Conservation (phyloP, 1,140 invertebrate genomes). For the Diorhabda elongata region DNA sequence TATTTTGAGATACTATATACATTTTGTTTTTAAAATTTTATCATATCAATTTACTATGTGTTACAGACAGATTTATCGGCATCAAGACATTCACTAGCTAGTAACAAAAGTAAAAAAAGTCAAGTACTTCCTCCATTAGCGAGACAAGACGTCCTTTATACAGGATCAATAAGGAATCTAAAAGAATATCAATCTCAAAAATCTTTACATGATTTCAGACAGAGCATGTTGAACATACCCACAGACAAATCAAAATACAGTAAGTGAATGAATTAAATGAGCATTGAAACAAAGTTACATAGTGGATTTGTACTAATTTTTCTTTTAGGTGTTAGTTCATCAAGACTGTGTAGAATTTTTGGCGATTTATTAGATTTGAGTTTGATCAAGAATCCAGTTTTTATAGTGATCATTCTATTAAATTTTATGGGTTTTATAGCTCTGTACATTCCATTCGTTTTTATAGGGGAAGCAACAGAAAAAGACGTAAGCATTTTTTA, state of each 20-base stretch:
- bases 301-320: not conserved
- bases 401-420: conserved; percentile 87
- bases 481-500: conserved; percentile 54
- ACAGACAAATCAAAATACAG: conserved; percentile 56
- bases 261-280: conserved; percentile 46
- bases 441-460: conserved; percentile 93
- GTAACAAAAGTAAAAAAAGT: conserved; percentile 52
- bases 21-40: too few relatives aligned
- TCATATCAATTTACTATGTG: too few relatives aligned
- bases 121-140: conserved; percentile 85
- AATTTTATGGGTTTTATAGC: conserved; percentile 93
- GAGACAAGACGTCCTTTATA: conserved; percentile 97
- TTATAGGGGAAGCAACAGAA: conserved; percentile 78
- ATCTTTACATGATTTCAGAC: conserved; percentile 77
- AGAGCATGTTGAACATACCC: conserved; percentile 55
- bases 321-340: conserved; percentile 60
- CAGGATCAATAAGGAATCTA: conserved; percentile 86
- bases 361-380: conserved; percentile 88
- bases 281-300: too few relatives aligned
- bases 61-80: conserved; percentile 17
- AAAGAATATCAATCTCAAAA: conserved; percentile 91
- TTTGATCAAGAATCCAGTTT: conserved; percentile 84
- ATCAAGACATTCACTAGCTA: conserved; percentile 51
- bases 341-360: conserved; percentile 68
- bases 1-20: too few relatives aligned